Percentiles rank a stretch among this genome's conserved stretches.
phyloP scores from a whole-genome alignment of 2,888 invertebrate species.

The Aphodius granarius region DNA sequence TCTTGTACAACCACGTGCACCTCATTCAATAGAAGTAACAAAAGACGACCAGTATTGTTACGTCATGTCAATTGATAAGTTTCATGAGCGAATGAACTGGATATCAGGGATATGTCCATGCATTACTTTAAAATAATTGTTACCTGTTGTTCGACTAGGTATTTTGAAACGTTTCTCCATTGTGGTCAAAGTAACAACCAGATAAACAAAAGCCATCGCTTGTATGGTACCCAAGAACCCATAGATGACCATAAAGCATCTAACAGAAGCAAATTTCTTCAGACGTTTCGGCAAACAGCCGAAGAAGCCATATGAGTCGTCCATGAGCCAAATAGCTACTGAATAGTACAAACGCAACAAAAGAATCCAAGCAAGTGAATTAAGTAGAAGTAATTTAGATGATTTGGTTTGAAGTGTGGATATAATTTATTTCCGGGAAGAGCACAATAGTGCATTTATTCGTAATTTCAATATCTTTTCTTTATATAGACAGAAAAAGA shows the following conservation, averaged over 20 bases:
- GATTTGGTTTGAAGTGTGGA: no score
- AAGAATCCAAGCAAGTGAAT: not conserved
- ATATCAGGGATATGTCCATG: no score
- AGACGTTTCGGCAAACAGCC: conserved; percentile 63
- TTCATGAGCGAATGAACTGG: not conserved
- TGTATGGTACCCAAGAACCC: conserved; percentile 66
- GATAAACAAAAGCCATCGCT: conserved; percentile 67
- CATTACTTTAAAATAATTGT: conserved; percentile 31
- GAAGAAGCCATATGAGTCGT: conserved; percentile 58
- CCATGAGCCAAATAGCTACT: conserved; percentile 18
- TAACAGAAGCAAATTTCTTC: conserved; percentile 61
- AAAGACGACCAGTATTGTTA: no score
- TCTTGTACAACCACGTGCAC: no score
- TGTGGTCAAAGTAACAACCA: conserved; percentile 66
- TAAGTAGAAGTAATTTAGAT: not conserved
- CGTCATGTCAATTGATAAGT: not conserved
- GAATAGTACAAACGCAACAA: not conserved
- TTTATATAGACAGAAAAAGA: no score
- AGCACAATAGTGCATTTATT: no score
- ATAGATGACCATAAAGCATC: conserved; percentile 62
- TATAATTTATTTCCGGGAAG: no score
- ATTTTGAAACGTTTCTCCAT: conserved; percentile 70
- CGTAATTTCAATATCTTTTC: no score
- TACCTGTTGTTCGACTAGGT: conserved; percentile 68
- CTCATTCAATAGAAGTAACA: no score